Conservation (phyloP, 1,140 invertebrate genomes). For the Pseudomyrmex dendroicus region DNA sequence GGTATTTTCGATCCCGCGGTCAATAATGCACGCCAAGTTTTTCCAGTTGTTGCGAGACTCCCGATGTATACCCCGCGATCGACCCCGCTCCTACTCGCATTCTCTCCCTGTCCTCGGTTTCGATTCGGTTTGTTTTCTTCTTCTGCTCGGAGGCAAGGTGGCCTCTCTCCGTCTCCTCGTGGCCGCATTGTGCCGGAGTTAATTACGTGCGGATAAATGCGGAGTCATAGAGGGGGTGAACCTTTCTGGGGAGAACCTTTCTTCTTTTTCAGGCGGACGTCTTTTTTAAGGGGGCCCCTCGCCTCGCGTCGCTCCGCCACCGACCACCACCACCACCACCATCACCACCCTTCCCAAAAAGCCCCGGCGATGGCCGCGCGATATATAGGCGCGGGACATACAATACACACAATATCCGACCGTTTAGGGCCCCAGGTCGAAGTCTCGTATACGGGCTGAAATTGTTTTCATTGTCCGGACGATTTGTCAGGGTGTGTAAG, state of each 20-base stretch:
- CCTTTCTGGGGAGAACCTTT: not conserved
- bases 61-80: not conserved
- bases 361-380: constrained; percentile 52
- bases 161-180: constrained; percentile 56
- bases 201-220: constrained; percentile 84
- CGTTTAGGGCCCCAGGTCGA: constrained; percentile 73
- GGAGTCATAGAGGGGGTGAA: constrained; percentile 78
- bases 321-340: not conserved
- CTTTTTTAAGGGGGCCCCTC: constrained; percentile 37
- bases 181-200: constrained; percentile 83
- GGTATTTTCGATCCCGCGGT: constrained; percentile 35
- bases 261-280: constrained; percentile 60
- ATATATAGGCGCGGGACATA: constrained; percentile 61
- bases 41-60: constrained; percentile 54
- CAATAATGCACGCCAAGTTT: constrained; percentile 60
- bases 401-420: constrained; percentile 75
- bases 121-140: constrained; percentile 59
- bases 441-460: constrained; percentile 71
- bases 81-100: not conserved
- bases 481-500: constrained; percentile 84
- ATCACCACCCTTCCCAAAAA: constrained; percentile 56
- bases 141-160: constrained; percentile 61
- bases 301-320: constrained; percentile 34
- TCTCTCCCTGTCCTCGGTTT: constrained; percentile 10
- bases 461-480: constrained; percentile 83